Evolutionary conservation across 2,113 vertebrate species (phyloP), one percentile per base, ranked within the genome.

Genomic region (Esox niger): DNA sequence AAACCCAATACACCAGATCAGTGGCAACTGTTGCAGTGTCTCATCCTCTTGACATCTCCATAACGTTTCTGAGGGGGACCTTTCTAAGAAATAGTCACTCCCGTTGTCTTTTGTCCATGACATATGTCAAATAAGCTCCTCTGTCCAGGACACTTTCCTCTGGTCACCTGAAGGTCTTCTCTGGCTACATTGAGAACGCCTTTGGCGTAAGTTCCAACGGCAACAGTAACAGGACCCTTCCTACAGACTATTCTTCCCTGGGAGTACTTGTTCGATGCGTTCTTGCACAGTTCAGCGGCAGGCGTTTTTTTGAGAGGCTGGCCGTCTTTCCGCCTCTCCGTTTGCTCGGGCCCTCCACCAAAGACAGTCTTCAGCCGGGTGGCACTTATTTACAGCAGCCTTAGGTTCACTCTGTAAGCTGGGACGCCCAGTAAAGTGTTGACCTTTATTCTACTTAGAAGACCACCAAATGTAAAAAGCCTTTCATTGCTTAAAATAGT

Each of bases 181-280:
- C 27, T 57, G n/a, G 33, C 13, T 47, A 69, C 29, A 73, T 73
- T 17, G 10, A 52, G 31, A 78, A 80, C 59, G 67, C 63, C 81
- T 25, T 60, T 3, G 15, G 77, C 78, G 76, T 6, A 57, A 78
- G 55, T 52, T 66, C 60, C 73, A 81, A 76, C 64, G 84, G 74
- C 25, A 6, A 71, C 70, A 73, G 80, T 67, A 85, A 85, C 75
- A 30, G 66, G 64, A 79, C 80, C 79, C 82, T 70, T 63, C 75
- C 56, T 59, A 29, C 57, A 64, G 25, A 26, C 6, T 15, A 68
- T 63, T 61, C 69, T 63, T 61, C 66, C 26, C 70, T 71, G 64
- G 54, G 56, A 88, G 81, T 85, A 78, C 80, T 83, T 86, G 87
- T 83, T 87, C 82, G 80, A 82, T 85, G 75, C 57, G 69, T 83